phyloP scores from a whole-genome alignment of 2,113 vertebrate genomes.

The Lycocorax pyrrhopterus region DNA sequence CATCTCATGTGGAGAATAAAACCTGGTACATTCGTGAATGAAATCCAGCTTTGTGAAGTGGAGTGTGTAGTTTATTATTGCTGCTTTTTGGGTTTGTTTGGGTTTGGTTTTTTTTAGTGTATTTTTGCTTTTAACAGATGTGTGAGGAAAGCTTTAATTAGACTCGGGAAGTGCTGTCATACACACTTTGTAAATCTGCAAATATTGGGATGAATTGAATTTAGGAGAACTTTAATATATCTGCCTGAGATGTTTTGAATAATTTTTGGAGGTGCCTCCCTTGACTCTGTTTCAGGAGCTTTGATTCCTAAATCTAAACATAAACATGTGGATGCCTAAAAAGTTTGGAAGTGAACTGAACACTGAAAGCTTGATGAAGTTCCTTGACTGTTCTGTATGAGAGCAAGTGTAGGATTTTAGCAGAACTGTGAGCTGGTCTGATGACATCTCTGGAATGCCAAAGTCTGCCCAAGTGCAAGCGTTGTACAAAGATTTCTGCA shows the following conservation, averaged over 20 bases:
- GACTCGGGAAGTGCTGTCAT: background rate
- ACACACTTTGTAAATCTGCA: background rate
- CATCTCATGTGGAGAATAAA: background rate
- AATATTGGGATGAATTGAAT: background rate
- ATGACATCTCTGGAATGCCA: background rate
- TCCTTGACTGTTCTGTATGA: background rate
- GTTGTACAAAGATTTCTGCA: background rate
- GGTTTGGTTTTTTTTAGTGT: background rate
- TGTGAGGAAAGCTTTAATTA: background rate
- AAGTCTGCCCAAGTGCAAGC: background rate
- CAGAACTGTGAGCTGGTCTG: background rate
- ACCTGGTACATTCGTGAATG: slow-evolving; percentile 21
- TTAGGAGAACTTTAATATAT: background rate
- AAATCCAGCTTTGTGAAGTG: background rate
- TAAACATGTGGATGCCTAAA: background rate
- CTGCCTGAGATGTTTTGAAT: background rate
- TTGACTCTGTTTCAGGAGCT: background rate
- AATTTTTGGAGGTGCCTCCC: background rate
- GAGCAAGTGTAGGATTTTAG: background rate
- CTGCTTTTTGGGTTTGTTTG: background rate
- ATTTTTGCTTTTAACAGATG: background rate
- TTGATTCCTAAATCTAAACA: background rate
- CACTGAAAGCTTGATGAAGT: background rate
- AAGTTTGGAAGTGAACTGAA: background rate
- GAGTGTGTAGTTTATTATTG: background rate